Conservation (phyloP, 2,797 vertebrate genomes). For the Emys orbicularis region DNA sequence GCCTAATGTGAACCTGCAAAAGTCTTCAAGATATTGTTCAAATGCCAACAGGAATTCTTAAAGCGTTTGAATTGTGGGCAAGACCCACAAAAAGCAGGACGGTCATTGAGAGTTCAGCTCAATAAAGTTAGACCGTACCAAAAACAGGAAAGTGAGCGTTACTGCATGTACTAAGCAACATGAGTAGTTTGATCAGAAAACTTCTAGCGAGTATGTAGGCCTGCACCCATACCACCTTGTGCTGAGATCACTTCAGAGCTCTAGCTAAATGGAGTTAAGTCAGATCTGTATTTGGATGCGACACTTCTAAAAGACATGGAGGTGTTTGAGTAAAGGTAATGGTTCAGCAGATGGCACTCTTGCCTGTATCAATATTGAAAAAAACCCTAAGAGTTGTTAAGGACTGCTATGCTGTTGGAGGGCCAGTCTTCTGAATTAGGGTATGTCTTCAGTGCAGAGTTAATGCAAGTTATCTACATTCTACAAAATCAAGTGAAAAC, state of each 20-base stretch:
- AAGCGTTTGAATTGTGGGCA: background rate
- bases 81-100: background rate
- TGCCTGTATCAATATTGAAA: background rate
- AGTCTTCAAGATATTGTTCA: background rate
- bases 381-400: background rate
- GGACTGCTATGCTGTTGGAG: background rate
- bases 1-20: background rate
- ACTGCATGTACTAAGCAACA: fast-evolving
- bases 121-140: background rate
- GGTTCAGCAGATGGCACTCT: background rate
- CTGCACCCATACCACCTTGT: background rate
- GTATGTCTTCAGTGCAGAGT: background rate
- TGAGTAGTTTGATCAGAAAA: background rate
- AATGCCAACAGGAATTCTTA: background rate
- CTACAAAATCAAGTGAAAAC: background rate
- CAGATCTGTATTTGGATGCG: background rate
- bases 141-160: background rate
- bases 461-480: background rate
- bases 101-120: background rate
- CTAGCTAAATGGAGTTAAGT: background rate
- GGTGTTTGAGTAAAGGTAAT: background rate
- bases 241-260: conserved; percentile 5
- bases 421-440: background rate
- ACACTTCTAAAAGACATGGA: background rate
- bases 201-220: background rate